A percentile compares a stretch with the other conserved stretches of the same genome.
Evolutionary conservation across 1,140 invertebrate species (phyloP).

Genomic region (Stegodyphus dumicola): DNA sequence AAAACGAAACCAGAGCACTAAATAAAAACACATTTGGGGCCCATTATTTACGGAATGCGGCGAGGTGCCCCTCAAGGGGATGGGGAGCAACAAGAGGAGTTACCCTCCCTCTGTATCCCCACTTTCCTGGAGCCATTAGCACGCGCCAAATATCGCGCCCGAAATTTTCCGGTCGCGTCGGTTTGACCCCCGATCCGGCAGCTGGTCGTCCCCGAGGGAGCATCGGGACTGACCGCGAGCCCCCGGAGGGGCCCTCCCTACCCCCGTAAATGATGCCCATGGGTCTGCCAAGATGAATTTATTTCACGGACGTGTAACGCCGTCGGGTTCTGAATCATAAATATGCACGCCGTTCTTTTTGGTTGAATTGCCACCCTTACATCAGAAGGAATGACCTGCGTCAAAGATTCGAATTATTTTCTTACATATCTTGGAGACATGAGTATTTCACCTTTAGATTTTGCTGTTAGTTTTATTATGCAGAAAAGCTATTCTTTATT

Average conservation of each 20-base stretch:
- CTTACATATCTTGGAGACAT: too few species aligned
- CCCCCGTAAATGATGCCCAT: slow-evolving; percentile 41
- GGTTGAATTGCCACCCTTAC: too few species aligned
- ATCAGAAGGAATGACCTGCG: too few species aligned
- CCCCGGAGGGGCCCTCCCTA: slow-evolving; percentile 3
- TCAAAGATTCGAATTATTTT: too few species aligned
- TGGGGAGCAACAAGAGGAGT: too few species aligned
- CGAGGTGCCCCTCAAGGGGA: background rate
- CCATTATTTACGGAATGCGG: slow-evolving; percentile 46
- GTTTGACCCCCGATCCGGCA: slow-evolving; percentile 29
- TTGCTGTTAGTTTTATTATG: too few species aligned
- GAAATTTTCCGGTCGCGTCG: slow-evolving; percentile 52
- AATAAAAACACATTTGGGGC: slow-evolving; percentile 53
- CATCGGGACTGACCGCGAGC: slow-evolving; percentile 16
- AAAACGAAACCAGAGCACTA: background rate
- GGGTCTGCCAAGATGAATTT: slow-evolving; percentile 34
- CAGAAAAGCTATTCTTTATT: too few species aligned
- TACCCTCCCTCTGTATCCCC: background rate
- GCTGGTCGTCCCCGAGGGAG: slow-evolving; percentile 32
- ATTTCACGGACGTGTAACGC: slow-evolving; percentile 44
- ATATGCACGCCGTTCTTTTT: background rate
- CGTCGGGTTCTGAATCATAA: slow-evolving; percentile 30
- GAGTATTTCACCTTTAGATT: too few species aligned
- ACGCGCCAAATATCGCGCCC: slow-evolving; percentile 34
- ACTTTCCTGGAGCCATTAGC: slow-evolving; percentile 31